Percentiles rank a stretch among this genome's conserved stretches.
Conservation (phyloP, 1,140 invertebrate genomes). For the Centruroides vittatus region DNA sequence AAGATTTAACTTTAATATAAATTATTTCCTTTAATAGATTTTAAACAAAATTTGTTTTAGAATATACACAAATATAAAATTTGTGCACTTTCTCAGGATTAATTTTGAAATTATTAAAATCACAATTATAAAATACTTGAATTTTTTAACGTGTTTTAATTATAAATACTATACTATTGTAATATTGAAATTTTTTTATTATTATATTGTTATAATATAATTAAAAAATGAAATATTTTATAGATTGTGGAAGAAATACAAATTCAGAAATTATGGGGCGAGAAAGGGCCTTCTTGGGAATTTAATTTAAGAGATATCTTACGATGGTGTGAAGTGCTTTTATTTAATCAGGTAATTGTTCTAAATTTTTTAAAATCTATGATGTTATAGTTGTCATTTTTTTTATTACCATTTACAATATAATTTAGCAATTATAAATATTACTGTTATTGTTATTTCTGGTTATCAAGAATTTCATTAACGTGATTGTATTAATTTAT, state of each 20-base stretch:
- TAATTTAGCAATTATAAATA: not conserved
- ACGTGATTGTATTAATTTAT: not conserved
- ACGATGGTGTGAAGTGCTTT: constrained; percentile 68
- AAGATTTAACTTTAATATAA: no score
- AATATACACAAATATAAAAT: no score
- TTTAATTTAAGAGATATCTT: constrained; percentile 92
- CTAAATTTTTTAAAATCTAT: not conserved
- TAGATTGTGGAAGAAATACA: constrained; percentile 46
- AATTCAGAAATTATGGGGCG: constrained; percentile 45
- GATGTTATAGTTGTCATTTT: not conserved
- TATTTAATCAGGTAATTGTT: constrained; percentile 21
- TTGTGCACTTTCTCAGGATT: no score
- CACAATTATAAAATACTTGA: no score
- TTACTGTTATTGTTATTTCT: no score
- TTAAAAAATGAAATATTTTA: not conserved
- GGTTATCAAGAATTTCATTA: not conserved
- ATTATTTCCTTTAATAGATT: no score
- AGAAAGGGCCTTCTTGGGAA: constrained; percentile 75
- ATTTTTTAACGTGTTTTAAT: no score
- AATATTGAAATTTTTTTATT: no score
- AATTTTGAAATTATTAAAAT: no score
- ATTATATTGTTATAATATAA: no score
- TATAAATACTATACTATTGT: no score
- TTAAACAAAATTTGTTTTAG: no score
- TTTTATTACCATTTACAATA: not conserved